These are phyloP conservation scores for Crotalus helleri DNA, from an alignment of 2,113 vertebrate genomes.

Conservation along the genomic window DNA sequence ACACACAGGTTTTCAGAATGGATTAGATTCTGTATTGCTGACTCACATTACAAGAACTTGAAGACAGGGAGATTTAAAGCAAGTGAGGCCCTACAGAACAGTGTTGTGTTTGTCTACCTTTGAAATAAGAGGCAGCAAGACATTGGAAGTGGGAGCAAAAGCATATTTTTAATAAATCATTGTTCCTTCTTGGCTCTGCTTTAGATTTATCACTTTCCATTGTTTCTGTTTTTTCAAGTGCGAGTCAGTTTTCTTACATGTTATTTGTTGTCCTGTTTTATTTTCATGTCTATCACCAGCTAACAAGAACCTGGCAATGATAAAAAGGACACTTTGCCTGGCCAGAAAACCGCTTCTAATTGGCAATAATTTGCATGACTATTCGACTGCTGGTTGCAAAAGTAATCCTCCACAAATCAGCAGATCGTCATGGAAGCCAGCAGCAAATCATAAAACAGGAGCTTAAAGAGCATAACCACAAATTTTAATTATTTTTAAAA, in stretches of 20 bases:
- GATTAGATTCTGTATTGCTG: constrained; percentile 64
- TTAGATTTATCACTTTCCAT: constrained; percentile 54
- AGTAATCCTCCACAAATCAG: background rate
- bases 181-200: constrained; percentile 57
- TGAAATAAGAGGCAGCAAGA: constrained; percentile 71
- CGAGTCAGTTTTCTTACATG: constrained; percentile 76
- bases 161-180: constrained; percentile 63
- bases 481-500: background rate
- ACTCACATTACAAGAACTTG: constrained; percentile 72
- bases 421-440: background rate
- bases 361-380: constrained; percentile 8
- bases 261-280: constrained; percentile 77
- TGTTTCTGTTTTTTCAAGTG: constrained; percentile 81
- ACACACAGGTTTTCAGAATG: constrained; percentile 38
- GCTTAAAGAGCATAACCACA: background rate
- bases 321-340: constrained; percentile 38
- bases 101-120: constrained; percentile 74
- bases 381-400: constrained; percentile 7
- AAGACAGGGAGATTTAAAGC: constrained; percentile 80
- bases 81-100: constrained; percentile 71
- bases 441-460: background rate
- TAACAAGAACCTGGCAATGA: constrained; percentile 48
- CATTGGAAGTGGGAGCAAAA: constrained; percentile 54
- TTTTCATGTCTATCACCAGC: constrained; percentile 62
- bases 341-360: constrained; percentile 1